These are phyloP conservation scores for Acholoe squamosa DNA, from an alignment of 2,888 invertebrate species.

Conservation along the genomic window DNA sequence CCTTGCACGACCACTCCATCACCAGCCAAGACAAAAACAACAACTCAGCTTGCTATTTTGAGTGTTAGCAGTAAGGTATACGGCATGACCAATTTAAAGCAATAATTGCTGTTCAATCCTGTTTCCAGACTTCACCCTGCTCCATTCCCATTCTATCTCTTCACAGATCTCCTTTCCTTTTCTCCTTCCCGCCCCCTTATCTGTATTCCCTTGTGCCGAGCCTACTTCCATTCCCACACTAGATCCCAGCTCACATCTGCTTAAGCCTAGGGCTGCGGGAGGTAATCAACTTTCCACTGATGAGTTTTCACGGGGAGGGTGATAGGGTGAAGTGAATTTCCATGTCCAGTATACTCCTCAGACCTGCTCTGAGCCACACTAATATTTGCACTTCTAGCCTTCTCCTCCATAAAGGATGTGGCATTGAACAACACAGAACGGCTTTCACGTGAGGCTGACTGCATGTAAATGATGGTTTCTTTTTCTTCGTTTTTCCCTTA, in stretches of 20 bases:
- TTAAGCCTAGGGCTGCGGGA: not conserved
- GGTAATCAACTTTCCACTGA: too few relatives aligned
- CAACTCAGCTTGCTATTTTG: too few relatives aligned
- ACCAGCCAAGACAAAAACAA: too few relatives aligned
- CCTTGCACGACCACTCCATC: not conserved
- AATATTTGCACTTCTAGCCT: not conserved
- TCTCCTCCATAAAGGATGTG: not conserved
- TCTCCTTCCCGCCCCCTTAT: too few relatives aligned
- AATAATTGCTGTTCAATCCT: too few relatives aligned
- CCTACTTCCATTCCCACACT: not conserved
- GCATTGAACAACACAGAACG: conserved; percentile 5
- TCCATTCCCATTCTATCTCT: too few relatives aligned
- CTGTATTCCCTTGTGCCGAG: too few relatives aligned
- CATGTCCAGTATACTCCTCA: not conserved
- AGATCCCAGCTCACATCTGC: not conserved
- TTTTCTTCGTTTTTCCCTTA: not conserved
- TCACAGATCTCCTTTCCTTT: too few relatives aligned
- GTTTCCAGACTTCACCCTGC: too few relatives aligned
- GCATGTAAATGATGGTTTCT: not conserved
- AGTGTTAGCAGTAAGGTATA: too few relatives aligned
- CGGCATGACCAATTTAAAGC: too few relatives aligned
- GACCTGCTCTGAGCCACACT: not conserved
- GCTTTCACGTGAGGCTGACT: not conserved
- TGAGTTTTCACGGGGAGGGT: too few relatives aligned
- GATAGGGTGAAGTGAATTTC: not conserved